Percentiles rank a stretch among this genome's conserved stretches.
phyloP scores from a whole-genome alignment of 2,888 invertebrate genomes.

The Lasioglossum vierecki region DNA sequence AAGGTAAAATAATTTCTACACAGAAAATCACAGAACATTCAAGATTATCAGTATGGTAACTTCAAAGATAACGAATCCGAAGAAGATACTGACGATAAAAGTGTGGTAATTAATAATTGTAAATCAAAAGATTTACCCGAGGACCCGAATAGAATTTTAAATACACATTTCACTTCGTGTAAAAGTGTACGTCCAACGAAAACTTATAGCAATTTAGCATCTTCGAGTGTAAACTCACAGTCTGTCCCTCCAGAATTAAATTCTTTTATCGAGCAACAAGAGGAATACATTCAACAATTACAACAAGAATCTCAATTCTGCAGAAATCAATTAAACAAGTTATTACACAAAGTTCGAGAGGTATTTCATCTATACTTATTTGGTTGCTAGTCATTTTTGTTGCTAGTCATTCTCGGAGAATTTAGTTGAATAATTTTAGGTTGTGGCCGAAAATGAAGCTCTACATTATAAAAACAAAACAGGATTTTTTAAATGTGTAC shows the following conservation, averaged over 20 bases:
- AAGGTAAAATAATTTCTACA: background rate
- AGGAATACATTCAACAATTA: conserved; percentile 94
- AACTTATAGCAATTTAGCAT: conserved; percentile 66
- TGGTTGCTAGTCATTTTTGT: background rate
- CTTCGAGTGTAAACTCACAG: conserved; percentile 67
- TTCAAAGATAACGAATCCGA: conserved; percentile 83
- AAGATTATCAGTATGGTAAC: conserved; percentile 67
- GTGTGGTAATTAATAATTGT: conserved; percentile 83
- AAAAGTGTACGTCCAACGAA: conserved; percentile 65
- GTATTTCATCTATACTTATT: conserved; percentile 77
- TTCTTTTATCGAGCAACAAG: conserved; percentile 93
- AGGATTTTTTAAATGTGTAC: conserved; percentile 88
- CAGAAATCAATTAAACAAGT: conserved; percentile 90
- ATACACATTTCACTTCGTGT: conserved; percentile 54
- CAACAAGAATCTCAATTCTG: conserved; percentile 94
- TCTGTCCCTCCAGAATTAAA: conserved; percentile 87
- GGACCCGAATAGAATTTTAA: conserved; percentile 49
- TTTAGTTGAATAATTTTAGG: conserved; percentile 63
- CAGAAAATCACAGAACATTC: conserved; percentile 42
- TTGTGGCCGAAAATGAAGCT: conserved; percentile 93
- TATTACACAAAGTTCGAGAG: conserved; percentile 93
- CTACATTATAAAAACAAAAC: conserved; percentile 91
- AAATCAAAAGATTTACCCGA: conserved; percentile 66
- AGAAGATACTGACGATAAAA: conserved; percentile 87
- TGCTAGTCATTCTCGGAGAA: background rate